Base-by-base conservation (phyloP, 2,113 vertebrate species). In the Macquaria ambigua region DNA sequence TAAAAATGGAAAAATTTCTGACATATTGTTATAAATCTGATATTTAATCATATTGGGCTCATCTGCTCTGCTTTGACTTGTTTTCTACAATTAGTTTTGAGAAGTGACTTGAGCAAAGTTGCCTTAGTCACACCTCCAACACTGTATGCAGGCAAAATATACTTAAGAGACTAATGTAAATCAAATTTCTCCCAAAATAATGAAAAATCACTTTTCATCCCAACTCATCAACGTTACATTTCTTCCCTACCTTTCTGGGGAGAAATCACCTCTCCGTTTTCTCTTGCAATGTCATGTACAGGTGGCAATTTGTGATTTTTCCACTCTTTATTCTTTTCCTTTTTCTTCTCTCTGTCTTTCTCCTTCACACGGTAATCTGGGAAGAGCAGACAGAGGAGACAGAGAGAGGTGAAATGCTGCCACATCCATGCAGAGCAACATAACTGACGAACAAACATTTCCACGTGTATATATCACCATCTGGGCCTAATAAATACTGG, bases 191-290 rank as follows among this genome's bases (percentile, higher is more conserved):
- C 0, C 10, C 20, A 6, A 64, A 63, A 68, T 25, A 16, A 78
- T 15, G 0, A 10, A 52, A 63, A 71, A 61, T 3, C 10, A 43
- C 37, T 69, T 76, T 77, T 76, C 18, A 48, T 12, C 43, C 7
- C 25, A 56, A 5, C 9, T 37, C 12, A 1, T 59, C 20, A 8
- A 4, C 20, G 59, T 0, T 48, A 46, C 5, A 23, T 48, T 25
- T 63, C 46, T 68, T 70, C 18, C 93, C n/a, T 93, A 98, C 97
- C 97, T 96, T 97, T 98, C 90, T 96, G 96, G 50, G 96, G 93
- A 77, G 97, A 94, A 81, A 96, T 96, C 79, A 96, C 90, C 55
- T 97, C 97, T 88, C 97, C 97, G 67, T 98, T 98, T 91, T 98
- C 97, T 93, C 97, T 97, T 79, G 96, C 94, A 77, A 97, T 95